phyloP scores from a whole-genome alignment of 2,888 invertebrate genomes.

The Acrobasis repandana region DNA sequence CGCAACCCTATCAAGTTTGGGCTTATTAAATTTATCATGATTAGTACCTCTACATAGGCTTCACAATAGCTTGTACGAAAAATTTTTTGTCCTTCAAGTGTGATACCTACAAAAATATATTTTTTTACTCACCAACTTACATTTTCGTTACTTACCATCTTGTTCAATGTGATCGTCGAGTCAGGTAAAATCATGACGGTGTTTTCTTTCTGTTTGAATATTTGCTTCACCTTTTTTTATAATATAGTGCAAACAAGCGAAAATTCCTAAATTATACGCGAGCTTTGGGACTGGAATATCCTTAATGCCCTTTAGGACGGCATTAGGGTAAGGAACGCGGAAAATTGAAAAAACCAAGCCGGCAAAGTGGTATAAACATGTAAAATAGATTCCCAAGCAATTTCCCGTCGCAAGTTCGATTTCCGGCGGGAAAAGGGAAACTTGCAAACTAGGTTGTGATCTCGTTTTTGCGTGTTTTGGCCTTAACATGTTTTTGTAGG shows the following conservation, averaged over 20 bases:
- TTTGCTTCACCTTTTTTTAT: background rate
- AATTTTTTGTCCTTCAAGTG: too few species aligned
- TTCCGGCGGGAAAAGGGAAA: constrained; percentile 33
- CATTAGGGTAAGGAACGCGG: constrained; percentile 6
- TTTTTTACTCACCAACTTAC: too few species aligned
- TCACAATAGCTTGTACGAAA: too few species aligned
- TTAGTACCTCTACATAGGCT: too few species aligned
- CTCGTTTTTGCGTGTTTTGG: constrained; percentile 8
- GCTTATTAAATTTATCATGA: too few species aligned
- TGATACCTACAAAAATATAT: too few species aligned
- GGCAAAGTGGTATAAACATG: constrained; percentile 25
- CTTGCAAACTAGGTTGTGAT: constrained; percentile 13
- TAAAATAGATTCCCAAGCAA: constrained; percentile 16
- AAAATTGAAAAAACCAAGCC: constrained; percentile 26
- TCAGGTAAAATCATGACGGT: background rate
- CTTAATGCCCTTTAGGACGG: constrained; percentile 5
- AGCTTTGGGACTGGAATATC: background rate
- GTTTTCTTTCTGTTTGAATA: background rate
- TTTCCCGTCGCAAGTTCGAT: constrained; percentile 29
- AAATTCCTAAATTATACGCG: constrained; percentile 1
- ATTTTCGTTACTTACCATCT: too few species aligned
- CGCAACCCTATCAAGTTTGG: too few species aligned
- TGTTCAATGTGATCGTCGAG: too few species aligned
- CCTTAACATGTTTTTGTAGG: background rate
- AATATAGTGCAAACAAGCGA: background rate